Conservation (phyloP, 2,888 invertebrate species). For the Mantis religiosa region DNA sequence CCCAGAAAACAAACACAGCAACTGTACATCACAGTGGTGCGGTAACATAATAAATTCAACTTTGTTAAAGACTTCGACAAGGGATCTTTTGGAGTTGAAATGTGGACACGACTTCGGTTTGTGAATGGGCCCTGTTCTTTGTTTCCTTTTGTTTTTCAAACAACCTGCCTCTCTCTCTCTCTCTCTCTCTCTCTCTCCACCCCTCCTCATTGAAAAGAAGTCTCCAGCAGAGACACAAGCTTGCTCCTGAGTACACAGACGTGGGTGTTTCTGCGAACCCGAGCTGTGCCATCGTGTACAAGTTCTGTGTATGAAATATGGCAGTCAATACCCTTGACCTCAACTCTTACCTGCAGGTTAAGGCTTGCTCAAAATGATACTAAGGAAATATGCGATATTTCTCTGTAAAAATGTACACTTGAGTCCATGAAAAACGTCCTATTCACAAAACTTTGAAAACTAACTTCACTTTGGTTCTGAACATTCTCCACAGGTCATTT, state of each 20-base stretch:
- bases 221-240: neutral
- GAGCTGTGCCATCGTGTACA: neutral
- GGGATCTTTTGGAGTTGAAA: neutral
- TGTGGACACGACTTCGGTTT: neutral
- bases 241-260: neutral
- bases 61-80: neutral
- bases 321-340: too few relatives aligned
- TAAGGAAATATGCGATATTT: too few relatives aligned
- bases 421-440: too few relatives aligned
- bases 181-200: too few relatives aligned
- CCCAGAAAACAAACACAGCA: neutral
- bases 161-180: neutral
- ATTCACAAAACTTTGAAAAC: too few relatives aligned
- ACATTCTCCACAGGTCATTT: too few relatives aligned
- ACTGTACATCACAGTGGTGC: neutral
- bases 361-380: too few relatives aligned
- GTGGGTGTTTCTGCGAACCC: neutral
- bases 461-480: too few relatives aligned
- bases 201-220: neutral
- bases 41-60: neutral
- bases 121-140: neutral
- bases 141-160: neutral
- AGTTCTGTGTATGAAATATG: too few relatives aligned
- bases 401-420: too few relatives aligned
- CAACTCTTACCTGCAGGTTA: too few relatives aligned